Evolutionary conservation across 2,797 vertebrate species (phyloP), one percentile per base, ranked within the genome.

Genomic region (Pygocentrus nattereri): DNA sequence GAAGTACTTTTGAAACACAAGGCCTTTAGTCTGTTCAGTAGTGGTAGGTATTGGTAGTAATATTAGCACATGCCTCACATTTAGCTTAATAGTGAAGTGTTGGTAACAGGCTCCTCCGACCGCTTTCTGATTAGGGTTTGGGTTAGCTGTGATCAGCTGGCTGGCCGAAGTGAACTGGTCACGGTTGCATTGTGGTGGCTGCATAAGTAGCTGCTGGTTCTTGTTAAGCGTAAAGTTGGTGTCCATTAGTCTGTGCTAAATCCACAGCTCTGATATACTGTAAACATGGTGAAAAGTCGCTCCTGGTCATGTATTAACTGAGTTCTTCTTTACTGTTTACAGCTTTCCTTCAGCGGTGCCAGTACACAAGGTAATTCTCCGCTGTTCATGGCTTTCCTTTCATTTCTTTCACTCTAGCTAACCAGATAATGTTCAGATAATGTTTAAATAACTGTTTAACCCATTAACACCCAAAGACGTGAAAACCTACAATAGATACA

Each of bases 301-400:
- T 54, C n/a, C 19, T 54, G 52, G 19, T 12, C 56, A 58, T 23
- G 56, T 25, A 15, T 25, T 34, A 18, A 18, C 30, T 41, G 0
- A 67, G 4, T 69, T 69, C 44, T 52, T 12, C 19, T 6, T 12
- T 78, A 56, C 10, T 80, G 5, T 79, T 87, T 82, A 21, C 72
- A 87, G 86, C 84, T 85, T 41, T 75, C 84, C 10, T 27, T 84
- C 74, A 85, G 67, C 73, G 76, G 82, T 62, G 65, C 74, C 47
- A 54, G 16, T 52, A 31, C 73, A 16, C 67, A 84, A 85, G 86
- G 86, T 87, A 85, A 87, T 30, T 7, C 58, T 15, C 15, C 10
- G 11, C 18, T 50, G 13, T 65, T 2, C 11, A 27, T 71, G 7
- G 41, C 73, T 23, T 19, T 23, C 50, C 15, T 18, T 3, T 49